phyloP scores from a whole-genome alignment of 2,888 invertebrate genomes.

The Orthonevra nobilis region DNA sequence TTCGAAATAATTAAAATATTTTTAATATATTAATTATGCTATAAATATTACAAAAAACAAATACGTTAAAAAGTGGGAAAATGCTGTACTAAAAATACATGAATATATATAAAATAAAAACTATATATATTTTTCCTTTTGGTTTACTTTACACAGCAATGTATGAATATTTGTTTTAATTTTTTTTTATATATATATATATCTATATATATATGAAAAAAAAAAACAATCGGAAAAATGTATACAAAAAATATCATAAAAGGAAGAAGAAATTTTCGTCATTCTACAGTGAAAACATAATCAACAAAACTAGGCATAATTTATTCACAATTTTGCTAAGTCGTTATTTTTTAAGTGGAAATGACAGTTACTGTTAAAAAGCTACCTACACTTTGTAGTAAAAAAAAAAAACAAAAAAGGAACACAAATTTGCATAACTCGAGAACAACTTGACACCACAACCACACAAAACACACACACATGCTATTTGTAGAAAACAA shows the following conservation, averaged over 20 bases:
- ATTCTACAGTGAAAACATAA: constrained; percentile 68
- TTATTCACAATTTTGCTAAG: constrained; percentile 71
- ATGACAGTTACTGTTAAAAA: constrained; percentile 63
- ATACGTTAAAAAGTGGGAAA: constrained; percentile 53
- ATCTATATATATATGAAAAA: background rate
- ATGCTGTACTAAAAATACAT: constrained; percentile 61
- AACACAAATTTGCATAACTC: constrained; percentile 54
- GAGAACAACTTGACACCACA: constrained; percentile 33
- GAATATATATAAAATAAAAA: constrained; percentile 45
- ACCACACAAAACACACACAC: constrained; percentile 31
- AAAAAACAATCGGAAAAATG: constrained; percentile 48
- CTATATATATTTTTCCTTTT: constrained; percentile 61
- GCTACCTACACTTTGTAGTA: constrained; percentile 49
- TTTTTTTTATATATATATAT: constrained; percentile 31
- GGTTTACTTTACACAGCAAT: constrained; percentile 43
- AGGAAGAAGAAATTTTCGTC: constrained; percentile 52
- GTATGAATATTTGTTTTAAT: constrained; percentile 40
- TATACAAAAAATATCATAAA: constrained; percentile 68
- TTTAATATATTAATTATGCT: constrained; percentile 67
- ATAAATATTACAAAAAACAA: constrained; percentile 40
- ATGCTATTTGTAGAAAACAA: constrained; percentile 63
- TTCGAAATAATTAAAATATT: constrained; percentile 69
- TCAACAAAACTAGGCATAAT: constrained; percentile 68
- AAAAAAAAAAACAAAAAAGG: constrained; percentile 16
- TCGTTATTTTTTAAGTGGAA: constrained; percentile 67